phyloP scores from a whole-genome alignment of 2,797 vertebrate species.

The Cryptoblepharus egeriae region DNA sequence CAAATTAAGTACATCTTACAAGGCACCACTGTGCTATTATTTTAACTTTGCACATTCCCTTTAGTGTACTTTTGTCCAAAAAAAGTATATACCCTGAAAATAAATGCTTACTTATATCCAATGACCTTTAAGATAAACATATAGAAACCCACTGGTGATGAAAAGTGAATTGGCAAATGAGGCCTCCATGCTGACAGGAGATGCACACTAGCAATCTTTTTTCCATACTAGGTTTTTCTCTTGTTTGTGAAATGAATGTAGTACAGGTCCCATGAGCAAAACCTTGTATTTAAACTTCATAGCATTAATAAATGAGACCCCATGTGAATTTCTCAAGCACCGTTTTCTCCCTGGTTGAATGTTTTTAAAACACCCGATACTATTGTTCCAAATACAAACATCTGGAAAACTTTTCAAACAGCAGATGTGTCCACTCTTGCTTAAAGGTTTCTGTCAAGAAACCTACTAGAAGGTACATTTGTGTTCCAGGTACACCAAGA shows the following conservation, averaged over 20 bases:
- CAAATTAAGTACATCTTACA: too few species aligned
- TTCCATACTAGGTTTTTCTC: conserved; percentile 4
- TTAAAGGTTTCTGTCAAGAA: neutral
- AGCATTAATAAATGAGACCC: conserved; percentile 47
- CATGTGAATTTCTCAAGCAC: conserved; percentile 24
- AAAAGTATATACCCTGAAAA: too few species aligned
- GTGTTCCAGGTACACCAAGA: neutral
- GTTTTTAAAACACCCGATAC: neutral
- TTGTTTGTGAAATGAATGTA: conserved; percentile 37
- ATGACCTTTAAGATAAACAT: neutral
- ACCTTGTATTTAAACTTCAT: conserved; percentile 28
- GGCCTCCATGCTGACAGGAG: neutral
- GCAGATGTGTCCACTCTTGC: neutral
- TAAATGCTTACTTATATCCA: neutral
- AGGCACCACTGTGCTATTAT: too few species aligned
- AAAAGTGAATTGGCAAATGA: neutral
- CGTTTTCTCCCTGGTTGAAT: conserved; percentile 30
- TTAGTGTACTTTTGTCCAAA: too few species aligned
- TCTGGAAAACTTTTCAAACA: neutral
- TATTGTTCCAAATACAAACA: neutral
- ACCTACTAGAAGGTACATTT: neutral
- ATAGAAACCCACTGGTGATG: neutral
- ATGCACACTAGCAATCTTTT: conserved; percentile 1
- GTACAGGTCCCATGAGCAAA: conserved; percentile 25
- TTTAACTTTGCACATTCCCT: neutral